Percentiles rank a stretch among this genome's conserved stretches.
These are phyloP conservation scores for Barbus barbus DNA, from an alignment of 2,113 vertebrate genomes.

Conservation along the genomic window DNA sequence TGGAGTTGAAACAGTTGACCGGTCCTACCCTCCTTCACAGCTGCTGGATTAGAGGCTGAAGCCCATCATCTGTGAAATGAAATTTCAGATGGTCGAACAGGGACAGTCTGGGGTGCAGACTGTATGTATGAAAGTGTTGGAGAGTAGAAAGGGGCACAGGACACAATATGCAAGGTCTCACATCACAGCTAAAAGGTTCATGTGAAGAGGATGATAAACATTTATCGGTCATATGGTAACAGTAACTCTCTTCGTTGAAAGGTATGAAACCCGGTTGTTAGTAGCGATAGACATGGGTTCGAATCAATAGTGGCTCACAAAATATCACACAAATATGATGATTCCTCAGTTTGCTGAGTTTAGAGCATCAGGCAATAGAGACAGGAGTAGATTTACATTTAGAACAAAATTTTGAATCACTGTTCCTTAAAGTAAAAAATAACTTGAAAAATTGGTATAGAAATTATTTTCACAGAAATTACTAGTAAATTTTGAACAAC, in stretches of 20 bases:
- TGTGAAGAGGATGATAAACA: conserved; percentile 11
- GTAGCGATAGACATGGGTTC: background rate
- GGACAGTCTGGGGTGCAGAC: conserved; percentile 58
- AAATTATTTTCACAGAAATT: background rate
- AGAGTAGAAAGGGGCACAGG: background rate
- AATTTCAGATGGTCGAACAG: conserved; percentile 62
- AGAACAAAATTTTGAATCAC: background rate
- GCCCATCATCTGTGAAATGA: conserved; percentile 80
- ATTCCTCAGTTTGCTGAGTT: background rate
- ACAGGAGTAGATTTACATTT: background rate
- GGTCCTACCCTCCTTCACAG: conserved; percentile 71
- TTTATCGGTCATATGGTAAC: background rate
- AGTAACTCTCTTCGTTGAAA: background rate
- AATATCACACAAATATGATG: background rate
- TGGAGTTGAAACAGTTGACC: conserved; percentile 79
- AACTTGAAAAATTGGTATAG: background rate
- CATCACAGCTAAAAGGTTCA: conserved; percentile 50
- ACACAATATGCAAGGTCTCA: conserved; percentile 32
- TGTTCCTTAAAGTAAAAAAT: background rate
- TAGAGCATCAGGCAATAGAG: background rate
- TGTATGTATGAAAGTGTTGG: background rate
- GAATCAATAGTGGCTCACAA: background rate
- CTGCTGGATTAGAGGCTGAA: conserved; percentile 75
- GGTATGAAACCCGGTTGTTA: background rate
- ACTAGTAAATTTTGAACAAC: too few relatives aligned